Evolutionary conservation across 2,888 invertebrate species (phyloP).

Genomic region (Cheilosia impressa): DNA sequence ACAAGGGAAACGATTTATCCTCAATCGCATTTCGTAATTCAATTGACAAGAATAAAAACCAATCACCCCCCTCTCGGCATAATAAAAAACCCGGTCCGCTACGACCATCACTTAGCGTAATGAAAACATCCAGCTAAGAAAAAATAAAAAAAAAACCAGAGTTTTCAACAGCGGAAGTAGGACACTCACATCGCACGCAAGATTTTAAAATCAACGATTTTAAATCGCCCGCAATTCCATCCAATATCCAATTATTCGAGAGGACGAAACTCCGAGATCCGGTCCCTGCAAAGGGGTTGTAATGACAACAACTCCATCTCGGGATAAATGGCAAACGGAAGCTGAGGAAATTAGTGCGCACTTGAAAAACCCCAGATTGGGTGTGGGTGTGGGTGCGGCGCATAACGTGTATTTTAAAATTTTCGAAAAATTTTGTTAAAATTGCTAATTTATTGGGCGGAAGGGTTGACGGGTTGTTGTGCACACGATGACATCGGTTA

Average conservation of each 20-base stretch:
- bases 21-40: constrained; percentile 31
- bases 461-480: constrained; percentile 64
- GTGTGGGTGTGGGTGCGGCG: constrained; percentile 53
- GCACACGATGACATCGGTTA: constrained; percentile 41
- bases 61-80: constrained; percentile 50
- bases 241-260: constrained; percentile 62
- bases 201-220: constrained; percentile 75
- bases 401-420: constrained; percentile 57
- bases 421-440: constrained; percentile 42
- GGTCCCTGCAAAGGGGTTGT: constrained; percentile 35
- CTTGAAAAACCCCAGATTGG: constrained; percentile 71
- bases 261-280: constrained; percentile 31
- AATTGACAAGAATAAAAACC: constrained; percentile 66
- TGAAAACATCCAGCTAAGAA: constrained; percentile 47
- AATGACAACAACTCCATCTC: constrained; percentile 34
- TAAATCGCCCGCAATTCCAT: constrained; percentile 52
- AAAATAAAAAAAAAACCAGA: constrained; percentile 28
- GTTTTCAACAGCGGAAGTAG: constrained; percentile 66
- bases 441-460: constrained; percentile 73
- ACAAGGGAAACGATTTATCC: constrained; percentile 53
- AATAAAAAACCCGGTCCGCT: constrained; percentile 49
- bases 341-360: constrained; percentile 73
- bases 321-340: constrained; percentile 65
- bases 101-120: constrained; percentile 66
- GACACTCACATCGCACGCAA: constrained; percentile 72